Evolutionary conservation across 1,140 invertebrate species (phyloP).

Genomic region (Saccostrea glomerata): DNA sequence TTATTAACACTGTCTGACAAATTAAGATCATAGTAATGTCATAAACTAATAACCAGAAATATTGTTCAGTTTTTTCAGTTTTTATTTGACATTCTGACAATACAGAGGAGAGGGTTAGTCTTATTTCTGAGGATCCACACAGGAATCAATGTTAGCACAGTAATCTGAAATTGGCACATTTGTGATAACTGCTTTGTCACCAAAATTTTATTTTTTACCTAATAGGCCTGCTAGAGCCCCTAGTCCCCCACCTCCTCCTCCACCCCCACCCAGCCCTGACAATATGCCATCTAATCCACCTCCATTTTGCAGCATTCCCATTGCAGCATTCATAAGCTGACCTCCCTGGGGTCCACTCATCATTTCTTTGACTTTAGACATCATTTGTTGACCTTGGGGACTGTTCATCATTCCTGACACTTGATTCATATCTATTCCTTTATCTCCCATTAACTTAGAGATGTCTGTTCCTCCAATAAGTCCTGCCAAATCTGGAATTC

Average conservation of each 20-base stretch:
- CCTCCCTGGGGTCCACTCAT: conserved; percentile 46
- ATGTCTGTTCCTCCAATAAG: conserved; percentile 32
- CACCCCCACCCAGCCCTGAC: conserved; percentile 39
- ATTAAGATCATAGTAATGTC: no score
- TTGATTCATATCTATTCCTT: conserved; percentile 44
- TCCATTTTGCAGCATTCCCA: conserved; percentile 40
- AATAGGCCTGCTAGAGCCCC: conserved; percentile 44
- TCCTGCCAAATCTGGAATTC: conserved; percentile 43
- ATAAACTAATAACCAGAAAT: no score
- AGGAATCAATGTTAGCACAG: neutral
- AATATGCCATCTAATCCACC: conserved; percentile 25
- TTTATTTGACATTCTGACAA: neutral
- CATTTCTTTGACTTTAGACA: conserved; percentile 27
- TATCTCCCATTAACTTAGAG: conserved; percentile 33
- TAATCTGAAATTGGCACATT: neutral
- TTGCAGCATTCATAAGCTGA: conserved; percentile 43
- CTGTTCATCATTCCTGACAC: conserved; percentile 43
- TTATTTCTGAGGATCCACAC: neutral
- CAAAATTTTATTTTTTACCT: conserved; percentile 34
- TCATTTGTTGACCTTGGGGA: conserved; percentile 19
- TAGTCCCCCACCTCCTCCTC: conserved; percentile 47
- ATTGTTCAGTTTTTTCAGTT: neutral
- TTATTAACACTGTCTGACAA: no score
- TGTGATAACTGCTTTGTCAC: neutral
- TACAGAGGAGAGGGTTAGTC: neutral